Evolutionary conservation across 2,797 vertebrate genomes (phyloP).

Genomic region (Sphenopsis melanotis): DNA sequence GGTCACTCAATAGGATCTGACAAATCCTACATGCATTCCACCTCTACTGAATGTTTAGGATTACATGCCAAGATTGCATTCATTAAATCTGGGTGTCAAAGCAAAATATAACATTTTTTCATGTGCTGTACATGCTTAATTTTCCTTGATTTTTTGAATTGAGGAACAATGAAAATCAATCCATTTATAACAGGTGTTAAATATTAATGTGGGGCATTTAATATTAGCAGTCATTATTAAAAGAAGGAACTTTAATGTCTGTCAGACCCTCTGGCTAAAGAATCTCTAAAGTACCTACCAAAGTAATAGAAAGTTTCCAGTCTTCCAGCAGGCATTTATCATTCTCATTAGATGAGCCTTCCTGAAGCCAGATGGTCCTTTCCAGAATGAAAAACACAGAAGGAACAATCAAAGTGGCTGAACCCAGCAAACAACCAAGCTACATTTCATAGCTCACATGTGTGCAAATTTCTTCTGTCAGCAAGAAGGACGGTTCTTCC

Average conservation of each 20-base stretch:
- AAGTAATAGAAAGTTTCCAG: neutral
- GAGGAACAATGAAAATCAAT: neutral
- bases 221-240: neutral
- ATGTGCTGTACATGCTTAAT: fast-evolving
- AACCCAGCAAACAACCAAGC: neutral
- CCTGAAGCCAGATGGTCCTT: neutral
- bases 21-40: neutral
- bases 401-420: neutral
- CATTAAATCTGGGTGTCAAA: neutral
- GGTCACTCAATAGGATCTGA: neutral
- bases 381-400: neutral
- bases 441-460: neutral
- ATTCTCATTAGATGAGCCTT: neutral
- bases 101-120: neutral
- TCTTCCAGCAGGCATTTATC: neutral
- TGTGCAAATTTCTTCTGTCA: neutral
- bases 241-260: neutral
- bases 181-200: neutral
- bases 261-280: neutral
- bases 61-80: neutral
- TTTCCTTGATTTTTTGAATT: neutral
- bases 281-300: neutral
- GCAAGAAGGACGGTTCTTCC: neutral
- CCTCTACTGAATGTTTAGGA: neutral
- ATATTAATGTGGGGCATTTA: neutral